phyloP scores from a whole-genome alignment of 2,888 invertebrate genomes.

The Morpho deidamia region DNA sequence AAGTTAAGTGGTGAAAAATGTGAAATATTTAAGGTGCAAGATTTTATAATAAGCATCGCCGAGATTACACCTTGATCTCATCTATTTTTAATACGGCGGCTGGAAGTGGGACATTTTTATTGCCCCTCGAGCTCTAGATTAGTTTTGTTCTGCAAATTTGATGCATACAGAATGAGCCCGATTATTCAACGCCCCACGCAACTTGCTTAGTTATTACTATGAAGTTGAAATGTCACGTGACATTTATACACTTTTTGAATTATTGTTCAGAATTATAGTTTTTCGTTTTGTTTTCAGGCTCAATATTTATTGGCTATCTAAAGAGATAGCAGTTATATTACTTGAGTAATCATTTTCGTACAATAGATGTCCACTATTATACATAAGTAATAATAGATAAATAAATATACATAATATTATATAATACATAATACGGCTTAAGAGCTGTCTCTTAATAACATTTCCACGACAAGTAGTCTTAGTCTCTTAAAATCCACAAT shows the following conservation, averaged over 20 bases:
- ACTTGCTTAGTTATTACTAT: conserved; percentile 50
- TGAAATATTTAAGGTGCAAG: conserved; percentile 68
- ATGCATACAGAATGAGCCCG: conserved; percentile 75
- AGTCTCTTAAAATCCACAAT: too few relatives aligned
- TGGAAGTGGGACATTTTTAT: conserved; percentile 74
- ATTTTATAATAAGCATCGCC: conserved; percentile 71
- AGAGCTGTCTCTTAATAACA: too few relatives aligned
- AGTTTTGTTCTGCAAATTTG: conserved; percentile 76
- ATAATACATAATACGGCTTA: too few relatives aligned
- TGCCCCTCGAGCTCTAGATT: conserved; percentile 69
- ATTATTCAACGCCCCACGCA: conserved; percentile 66
- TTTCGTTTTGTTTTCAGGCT: too few relatives aligned
- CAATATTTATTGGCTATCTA: too few relatives aligned
- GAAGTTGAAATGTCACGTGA: conserved; percentile 57
- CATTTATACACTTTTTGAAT: conserved; percentile 15
- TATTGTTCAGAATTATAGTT: too few relatives aligned
- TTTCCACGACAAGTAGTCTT: too few relatives aligned
- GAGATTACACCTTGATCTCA: conserved; percentile 74
- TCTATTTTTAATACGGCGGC: conserved; percentile 67
- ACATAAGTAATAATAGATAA: too few relatives aligned
- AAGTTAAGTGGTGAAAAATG: conserved; percentile 61
- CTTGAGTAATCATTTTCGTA: too few relatives aligned
- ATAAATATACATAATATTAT: too few relatives aligned
- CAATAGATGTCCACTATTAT: too few relatives aligned
- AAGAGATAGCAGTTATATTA: too few relatives aligned